Evolutionary conservation across 1,140 invertebrate species (phyloP).

Genomic region (Cryptotermes secundus): DNA sequence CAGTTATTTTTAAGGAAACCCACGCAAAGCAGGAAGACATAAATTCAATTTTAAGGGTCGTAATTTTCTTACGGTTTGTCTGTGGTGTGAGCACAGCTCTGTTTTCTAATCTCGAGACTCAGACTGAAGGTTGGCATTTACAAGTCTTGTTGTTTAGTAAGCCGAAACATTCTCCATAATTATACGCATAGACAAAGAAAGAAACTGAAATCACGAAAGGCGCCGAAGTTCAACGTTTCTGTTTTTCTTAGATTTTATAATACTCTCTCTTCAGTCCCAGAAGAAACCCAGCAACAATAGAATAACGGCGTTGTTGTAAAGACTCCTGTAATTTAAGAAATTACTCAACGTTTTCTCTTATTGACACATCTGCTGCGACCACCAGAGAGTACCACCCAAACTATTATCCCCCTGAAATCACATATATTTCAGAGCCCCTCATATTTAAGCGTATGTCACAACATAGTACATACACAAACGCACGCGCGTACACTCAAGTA

Average conservation of each 20-base stretch:
- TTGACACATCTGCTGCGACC: constrained; percentile 10
- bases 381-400: neutral
- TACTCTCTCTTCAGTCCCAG: neutral
- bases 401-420: neutral
- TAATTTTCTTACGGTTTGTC: no score
- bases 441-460: neutral
- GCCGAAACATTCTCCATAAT: no score
- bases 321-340: neutral
- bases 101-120: no score
- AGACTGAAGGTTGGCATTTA: no score
- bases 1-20: no score
- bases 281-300: neutral
- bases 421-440: neutral
- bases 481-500: neutral
- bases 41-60: no score
- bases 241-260: neutral
- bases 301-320: neutral
- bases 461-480: neutral
- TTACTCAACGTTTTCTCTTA: neutral
- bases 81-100: no score
- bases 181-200: neutral
- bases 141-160: no score
- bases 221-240: neutral
- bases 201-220: neutral
- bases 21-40: no score